These are phyloP conservation scores for Talpa occidentalis DNA, from an alignment of 2,113 vertebrate species.

Conservation along the genomic window DNA sequence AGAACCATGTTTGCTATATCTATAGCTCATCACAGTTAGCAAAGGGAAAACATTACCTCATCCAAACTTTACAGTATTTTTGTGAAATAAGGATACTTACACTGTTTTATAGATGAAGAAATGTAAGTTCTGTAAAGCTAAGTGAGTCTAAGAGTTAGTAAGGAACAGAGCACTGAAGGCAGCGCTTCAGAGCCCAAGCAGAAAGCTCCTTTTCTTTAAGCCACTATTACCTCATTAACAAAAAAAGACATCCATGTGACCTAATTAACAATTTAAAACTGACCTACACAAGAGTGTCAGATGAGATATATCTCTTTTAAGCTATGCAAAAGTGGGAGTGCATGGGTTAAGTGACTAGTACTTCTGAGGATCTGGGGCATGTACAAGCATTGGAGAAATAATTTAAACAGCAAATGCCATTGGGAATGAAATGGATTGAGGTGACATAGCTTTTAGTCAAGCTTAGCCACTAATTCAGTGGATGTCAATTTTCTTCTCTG, in stretches of 20 bases:
- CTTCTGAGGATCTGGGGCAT: not conserved
- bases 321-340: not conserved
- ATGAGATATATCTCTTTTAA: slow-evolving; percentile 30
- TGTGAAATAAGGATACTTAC: not conserved
- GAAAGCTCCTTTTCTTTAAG: not conserved
- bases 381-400: not conserved
- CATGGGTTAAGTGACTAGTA: not conserved
- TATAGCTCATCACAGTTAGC: not conserved
- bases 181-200: not conserved
- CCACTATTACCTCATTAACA: not conserved
- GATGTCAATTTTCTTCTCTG: not conserved
- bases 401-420: not conserved
- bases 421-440: not conserved
- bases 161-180: not conserved
- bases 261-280: not conserved
- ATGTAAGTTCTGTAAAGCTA: not conserved
- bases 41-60: slow-evolving; percentile 1
- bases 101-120: not conserved
- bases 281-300: not conserved
- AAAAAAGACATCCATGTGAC: not conserved
- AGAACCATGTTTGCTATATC: not conserved
- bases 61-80: not conserved
- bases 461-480: slow-evolving; percentile 4
- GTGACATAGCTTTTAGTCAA: not conserved
- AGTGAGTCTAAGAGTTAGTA: not conserved